A percentile compares a stretch with the other conserved stretches of the same genome.
phyloP scores from a whole-genome alignment of 2,797 vertebrate species.

The Cryptoprocta ferox region DNA sequence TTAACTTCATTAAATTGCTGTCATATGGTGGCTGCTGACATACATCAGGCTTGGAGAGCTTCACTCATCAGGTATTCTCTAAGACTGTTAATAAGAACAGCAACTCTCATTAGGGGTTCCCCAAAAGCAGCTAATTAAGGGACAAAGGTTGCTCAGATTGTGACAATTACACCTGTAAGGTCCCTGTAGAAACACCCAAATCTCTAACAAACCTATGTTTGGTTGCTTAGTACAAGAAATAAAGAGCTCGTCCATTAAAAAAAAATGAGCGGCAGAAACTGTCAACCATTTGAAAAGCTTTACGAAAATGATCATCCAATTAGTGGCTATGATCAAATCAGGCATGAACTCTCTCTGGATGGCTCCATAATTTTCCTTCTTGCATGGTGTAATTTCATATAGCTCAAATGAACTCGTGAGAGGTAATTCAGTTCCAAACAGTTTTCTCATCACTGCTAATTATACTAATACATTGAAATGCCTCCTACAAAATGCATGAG shows the following conservation, averaged over 20 bases:
- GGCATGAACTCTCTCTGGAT: slow-evolving; percentile 92
- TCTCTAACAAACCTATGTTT: slow-evolving; percentile 90
- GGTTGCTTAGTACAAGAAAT: slow-evolving; percentile 89
- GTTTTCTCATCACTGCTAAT: slow-evolving; percentile 97
- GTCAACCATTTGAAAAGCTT: slow-evolving; percentile 95
- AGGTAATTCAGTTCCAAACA: slow-evolving; percentile 95
- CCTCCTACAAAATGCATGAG: slow-evolving; percentile 95
- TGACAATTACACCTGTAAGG: slow-evolving; percentile 96
- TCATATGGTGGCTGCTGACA: slow-evolving; percentile 95
- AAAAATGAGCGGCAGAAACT: slow-evolving; percentile 91
- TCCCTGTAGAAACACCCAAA: slow-evolving; percentile 92
- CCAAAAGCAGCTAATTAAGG: slow-evolving; percentile 97
- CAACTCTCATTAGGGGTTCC: slow-evolving; percentile 96
- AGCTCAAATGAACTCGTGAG: slow-evolving; percentile 94
- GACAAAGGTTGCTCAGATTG: slow-evolving; percentile 95
- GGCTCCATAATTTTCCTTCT: slow-evolving; percentile 92
- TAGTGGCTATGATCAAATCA: slow-evolving; percentile 96
- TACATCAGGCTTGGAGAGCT: slow-evolving; percentile 93
- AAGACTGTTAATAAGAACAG: slow-evolving; percentile 97
- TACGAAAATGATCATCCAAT: slow-evolving; percentile 98
- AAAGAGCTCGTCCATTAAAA: slow-evolving; percentile 89
- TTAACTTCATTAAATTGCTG: slow-evolving; percentile 98
- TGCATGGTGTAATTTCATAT: slow-evolving; percentile 92
- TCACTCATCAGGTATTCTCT: slow-evolving; percentile 97
- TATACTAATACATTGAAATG: slow-evolving; percentile 96